These are phyloP conservation scores for Mechanitis messenoides DNA, from an alignment of 2,888 invertebrate genomes.

Conservation along the genomic window DNA sequence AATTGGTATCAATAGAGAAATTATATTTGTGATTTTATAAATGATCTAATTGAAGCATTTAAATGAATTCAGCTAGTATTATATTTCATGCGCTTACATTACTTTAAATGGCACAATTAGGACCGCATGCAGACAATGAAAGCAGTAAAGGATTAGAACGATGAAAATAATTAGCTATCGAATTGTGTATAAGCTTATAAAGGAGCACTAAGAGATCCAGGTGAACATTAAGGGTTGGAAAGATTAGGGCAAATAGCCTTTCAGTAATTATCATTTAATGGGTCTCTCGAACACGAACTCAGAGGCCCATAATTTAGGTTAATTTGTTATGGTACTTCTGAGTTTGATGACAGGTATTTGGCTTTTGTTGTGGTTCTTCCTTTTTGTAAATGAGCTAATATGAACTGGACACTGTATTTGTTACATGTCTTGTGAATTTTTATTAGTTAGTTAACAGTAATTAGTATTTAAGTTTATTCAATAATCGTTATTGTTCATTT, in stretches of 20 bases:
- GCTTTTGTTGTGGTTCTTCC: constrained; percentile 49
- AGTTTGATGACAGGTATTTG: constrained; percentile 53
- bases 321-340: constrained; percentile 47
- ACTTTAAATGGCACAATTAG: constrained; percentile 33
- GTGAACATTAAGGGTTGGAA: constrained; percentile 42
- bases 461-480: not conserved
- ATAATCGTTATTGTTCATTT: not conserved
- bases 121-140: constrained; percentile 37
- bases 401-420: constrained; percentile 8
- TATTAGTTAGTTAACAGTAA: not conserved
- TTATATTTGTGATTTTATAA: constrained; percentile 2
- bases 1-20: no score
- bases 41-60: constrained; percentile 27
- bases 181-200: constrained; percentile 38
- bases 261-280: constrained; percentile 53
- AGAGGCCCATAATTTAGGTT: constrained; percentile 50
- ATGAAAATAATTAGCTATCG: constrained; percentile 35
- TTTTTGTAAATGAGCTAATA: constrained; percentile 18
- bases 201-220: constrained; percentile 45
- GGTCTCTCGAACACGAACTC: constrained; percentile 43
- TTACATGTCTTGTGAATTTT: not conserved
- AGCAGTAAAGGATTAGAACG: constrained; percentile 40
- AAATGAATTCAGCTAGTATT: constrained; percentile 30
- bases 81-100: constrained; percentile 35
- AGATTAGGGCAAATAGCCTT: constrained; percentile 52